Evolutionary conservation across 2,113 vertebrate genomes (phyloP).

Genomic region (Ploceus nigricollis): DNA sequence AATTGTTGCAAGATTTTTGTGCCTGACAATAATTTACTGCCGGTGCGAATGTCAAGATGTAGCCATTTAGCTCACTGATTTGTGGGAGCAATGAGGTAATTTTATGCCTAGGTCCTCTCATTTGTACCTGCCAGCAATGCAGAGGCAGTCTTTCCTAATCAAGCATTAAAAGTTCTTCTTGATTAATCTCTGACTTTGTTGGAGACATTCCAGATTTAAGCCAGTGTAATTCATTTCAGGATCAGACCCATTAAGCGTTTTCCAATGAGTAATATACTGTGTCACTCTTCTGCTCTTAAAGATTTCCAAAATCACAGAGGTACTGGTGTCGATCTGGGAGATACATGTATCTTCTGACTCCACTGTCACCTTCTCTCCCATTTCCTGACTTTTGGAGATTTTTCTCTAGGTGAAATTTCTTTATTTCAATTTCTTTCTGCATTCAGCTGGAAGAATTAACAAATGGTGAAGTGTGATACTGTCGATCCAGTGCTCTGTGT

Average conservation of each 20-base stretch:
- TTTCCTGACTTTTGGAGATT: conserved; percentile 33
- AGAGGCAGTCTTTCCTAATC: conserved; percentile 45
- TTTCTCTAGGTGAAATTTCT: conserved; percentile 56
- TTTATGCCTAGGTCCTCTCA: conserved; percentile 46
- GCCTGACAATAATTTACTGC: conserved; percentile 27
- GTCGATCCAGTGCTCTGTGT: conserved; percentile 65
- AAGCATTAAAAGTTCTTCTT: conserved; percentile 52
- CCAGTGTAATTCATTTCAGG: conserved; percentile 23
- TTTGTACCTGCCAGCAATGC: conserved; percentile 51
- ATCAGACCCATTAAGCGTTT: conserved; percentile 43
- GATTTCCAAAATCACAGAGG: conserved; percentile 4
- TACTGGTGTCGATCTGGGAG: conserved; percentile 1
- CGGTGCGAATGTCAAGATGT: neutral
- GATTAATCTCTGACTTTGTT: conserved; percentile 54
- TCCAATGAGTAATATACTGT: conserved; percentile 33
- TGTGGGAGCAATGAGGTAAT: conserved; percentile 62
- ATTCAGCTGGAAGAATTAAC: conserved; percentile 68
- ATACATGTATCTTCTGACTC: conserved; percentile 13
- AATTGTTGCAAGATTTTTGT: conserved; percentile 19
- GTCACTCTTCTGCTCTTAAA: conserved; percentile 24
- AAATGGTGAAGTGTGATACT: conserved; percentile 69
- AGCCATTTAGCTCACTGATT: conserved; percentile 58
- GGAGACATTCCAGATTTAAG: conserved; percentile 48
- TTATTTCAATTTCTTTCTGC: conserved; percentile 57
- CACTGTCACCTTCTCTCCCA: neutral